Evolutionary conservation across 2,888 invertebrate genomes (phyloP).

Genomic region (Mycogona germanica): DNA sequence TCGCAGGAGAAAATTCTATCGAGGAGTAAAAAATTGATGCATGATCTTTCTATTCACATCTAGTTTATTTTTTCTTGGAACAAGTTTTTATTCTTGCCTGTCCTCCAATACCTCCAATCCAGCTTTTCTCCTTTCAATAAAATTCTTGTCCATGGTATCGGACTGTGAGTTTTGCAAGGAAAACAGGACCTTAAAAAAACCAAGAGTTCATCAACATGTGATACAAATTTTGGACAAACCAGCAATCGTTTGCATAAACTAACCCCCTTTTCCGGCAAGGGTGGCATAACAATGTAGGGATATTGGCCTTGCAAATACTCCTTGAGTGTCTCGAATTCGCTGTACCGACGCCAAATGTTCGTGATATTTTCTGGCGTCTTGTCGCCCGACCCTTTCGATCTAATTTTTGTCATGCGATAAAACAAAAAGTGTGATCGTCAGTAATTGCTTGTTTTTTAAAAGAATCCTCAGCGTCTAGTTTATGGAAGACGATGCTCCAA

Average conservation of each 20-base stretch:
- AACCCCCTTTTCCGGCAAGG: constrained; percentile 61
- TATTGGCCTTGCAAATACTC: constrained; percentile 63
- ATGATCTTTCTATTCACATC: neutral
- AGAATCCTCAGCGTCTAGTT: neutral
- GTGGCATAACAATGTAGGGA: constrained; percentile 66
- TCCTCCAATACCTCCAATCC: constrained; percentile 50
- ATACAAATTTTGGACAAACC: neutral
- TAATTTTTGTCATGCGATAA: neutral
- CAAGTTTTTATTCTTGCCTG: neutral
- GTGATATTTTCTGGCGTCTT: constrained; percentile 35
- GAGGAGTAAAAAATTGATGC: constrained; percentile 8
- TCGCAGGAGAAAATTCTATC: constrained; percentile 57
- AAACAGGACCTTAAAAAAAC: constrained; percentile 41
- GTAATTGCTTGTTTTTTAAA: neutral
- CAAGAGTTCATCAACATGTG: neutral
- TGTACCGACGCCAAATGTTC: constrained; percentile 65
- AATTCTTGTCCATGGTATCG: constrained; percentile 71
- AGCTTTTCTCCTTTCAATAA: constrained; percentile 66
- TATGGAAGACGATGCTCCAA: neutral
- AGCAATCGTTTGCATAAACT: neutral
- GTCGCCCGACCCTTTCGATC: neutral
- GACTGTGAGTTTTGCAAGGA: constrained; percentile 59
- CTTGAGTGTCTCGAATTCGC: constrained; percentile 68
- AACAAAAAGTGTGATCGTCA: neutral
- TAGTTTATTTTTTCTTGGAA: no score